Conservation (phyloP, 30 jellyfish, hydroid and myxozoan genomes). For the Rhopilema esculentum region DNA sequence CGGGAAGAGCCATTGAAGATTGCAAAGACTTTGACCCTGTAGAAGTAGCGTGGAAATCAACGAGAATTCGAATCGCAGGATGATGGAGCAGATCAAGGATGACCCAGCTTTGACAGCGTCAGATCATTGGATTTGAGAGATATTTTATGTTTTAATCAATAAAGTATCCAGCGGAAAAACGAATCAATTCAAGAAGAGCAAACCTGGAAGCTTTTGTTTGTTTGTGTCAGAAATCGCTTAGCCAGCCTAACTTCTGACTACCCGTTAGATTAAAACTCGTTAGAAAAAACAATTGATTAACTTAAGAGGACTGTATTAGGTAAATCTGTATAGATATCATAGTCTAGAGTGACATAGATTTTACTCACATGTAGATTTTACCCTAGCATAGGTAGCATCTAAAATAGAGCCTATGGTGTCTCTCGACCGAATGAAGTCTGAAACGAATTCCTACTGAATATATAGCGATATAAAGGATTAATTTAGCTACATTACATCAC, state of each 20-base stretch:
- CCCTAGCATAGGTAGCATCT: not conserved
- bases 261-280: not conserved
- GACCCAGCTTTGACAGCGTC: constrained; percentile 42
- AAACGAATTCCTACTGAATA: not conserved
- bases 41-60: constrained; percentile 35
- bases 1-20: constrained; percentile 37
- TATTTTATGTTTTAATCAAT: constrained; percentile 44
- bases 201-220: constrained; percentile 39
- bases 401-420: not conserved
- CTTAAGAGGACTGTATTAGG: not conserved
- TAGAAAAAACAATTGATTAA: not conserved
- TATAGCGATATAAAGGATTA: not conserved
- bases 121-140: constrained; percentile 48
- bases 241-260: not conserved
- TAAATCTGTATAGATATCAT: not conserved
- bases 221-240: not conserved
- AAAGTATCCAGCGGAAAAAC: constrained; percentile 47
- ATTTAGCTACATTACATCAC: not conserved
- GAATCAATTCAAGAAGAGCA: constrained; percentile 41
- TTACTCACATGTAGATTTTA: too few species aligned
- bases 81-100: constrained; percentile 45
- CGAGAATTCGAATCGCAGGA: constrained; percentile 35
- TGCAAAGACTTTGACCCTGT: constrained; percentile 20
- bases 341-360: not conserved
- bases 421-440: not conserved